phyloP scores from a whole-genome alignment of 2,797 vertebrate species.

The Gymnoscopelus microlampas region DNA sequence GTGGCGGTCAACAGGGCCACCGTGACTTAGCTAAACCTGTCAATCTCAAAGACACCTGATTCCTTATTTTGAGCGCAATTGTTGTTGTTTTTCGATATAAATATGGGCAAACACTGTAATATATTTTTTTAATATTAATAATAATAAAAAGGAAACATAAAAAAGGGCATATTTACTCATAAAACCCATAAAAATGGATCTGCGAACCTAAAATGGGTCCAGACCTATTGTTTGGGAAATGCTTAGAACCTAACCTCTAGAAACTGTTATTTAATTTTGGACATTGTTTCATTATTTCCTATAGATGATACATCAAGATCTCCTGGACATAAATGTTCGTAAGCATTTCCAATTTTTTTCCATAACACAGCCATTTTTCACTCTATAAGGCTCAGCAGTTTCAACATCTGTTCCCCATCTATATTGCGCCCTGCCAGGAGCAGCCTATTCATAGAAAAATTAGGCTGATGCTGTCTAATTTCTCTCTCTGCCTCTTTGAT shows the following conservation, averaged over 20 bases:
- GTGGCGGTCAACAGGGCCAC: no score
- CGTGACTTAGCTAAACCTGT: no score
- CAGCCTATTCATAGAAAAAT: slow-evolving; percentile 22
- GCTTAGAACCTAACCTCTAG: neutral
- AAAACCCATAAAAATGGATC: neutral
- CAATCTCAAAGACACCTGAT: no score
- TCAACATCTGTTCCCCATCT: slow-evolving; percentile 55
- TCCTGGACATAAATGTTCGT: slow-evolving; percentile 44
- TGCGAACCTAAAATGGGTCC: no score
- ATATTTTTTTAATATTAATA: no score
- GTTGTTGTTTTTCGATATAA: no score
- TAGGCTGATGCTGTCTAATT: slow-evolving; percentile 7
- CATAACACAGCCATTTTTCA: slow-evolving; percentile 24
- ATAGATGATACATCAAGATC: slow-evolving; percentile 41
- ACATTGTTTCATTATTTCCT: slow-evolving; percentile 33
- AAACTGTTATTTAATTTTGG: slow-evolving; percentile 9
- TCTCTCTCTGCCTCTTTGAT: slow-evolving; percentile 20
- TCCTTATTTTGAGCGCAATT: no score
- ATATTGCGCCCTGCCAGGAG: slow-evolving; percentile 21
- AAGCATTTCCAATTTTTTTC: slow-evolving; percentile 46
- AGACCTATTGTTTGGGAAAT: no score
- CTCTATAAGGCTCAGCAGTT: slow-evolving; percentile 46
- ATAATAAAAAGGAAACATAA: no score
- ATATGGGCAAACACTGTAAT: no score
- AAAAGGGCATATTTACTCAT: neutral